phyloP scores from a whole-genome alignment of 2,113 vertebrate genomes.

The Spea multiplicata region DNA sequence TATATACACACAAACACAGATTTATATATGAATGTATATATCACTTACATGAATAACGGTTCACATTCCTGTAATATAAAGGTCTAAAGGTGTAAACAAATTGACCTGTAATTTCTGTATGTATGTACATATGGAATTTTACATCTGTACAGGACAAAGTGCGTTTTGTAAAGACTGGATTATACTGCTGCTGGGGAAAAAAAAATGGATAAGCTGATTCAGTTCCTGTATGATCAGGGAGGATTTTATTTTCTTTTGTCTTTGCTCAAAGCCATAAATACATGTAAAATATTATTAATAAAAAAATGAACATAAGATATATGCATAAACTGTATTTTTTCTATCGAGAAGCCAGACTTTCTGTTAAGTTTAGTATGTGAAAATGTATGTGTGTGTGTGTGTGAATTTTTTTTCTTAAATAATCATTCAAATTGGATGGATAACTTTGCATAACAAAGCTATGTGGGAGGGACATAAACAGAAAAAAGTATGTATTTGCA shows the following conservation, averaged over 20 bases:
- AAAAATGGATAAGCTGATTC: constrained; percentile 56
- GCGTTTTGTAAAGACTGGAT: constrained; percentile 67
- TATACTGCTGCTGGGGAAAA: constrained; percentile 65
- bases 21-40: constrained; percentile 68
- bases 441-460: no score
- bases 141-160: constrained; percentile 72
- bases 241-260: constrained; percentile 69
- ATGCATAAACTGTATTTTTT: constrained; percentile 25
- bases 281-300: constrained; percentile 74
- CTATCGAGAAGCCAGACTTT: not conserved
- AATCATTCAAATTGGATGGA: no score
- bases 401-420: no score
- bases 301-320: constrained; percentile 72
- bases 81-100: constrained; percentile 59
- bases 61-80: constrained; percentile 74
- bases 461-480: no score
- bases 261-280: constrained; percentile 81
- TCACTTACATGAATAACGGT: constrained; percentile 62
- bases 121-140: constrained; percentile 66
- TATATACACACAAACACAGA: constrained; percentile 65
- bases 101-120: constrained; percentile 71
- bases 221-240: constrained; percentile 70
- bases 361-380: no score
- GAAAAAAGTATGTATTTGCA: no score
- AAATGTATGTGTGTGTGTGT: no score